Evolutionary conservation across 2,797 vertebrate species (phyloP), one percentile per base, ranked within the genome.

Genomic region (Oophaga sylvatica): DNA sequence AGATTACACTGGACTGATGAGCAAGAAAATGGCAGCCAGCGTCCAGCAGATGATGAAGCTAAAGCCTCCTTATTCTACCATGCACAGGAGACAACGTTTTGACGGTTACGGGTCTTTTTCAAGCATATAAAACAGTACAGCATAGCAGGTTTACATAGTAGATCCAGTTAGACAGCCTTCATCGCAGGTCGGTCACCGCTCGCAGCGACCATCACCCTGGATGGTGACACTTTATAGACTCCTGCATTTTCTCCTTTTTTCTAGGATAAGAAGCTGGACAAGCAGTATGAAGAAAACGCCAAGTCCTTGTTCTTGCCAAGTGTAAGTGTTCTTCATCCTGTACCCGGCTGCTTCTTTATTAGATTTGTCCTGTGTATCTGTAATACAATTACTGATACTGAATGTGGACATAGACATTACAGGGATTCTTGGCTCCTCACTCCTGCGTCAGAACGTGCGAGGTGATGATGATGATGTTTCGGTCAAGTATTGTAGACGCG

Each of bases 231-330:
- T 19, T 80, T 62, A 1, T 16, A 80, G 26, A 60, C 56, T 80
- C 19, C 10, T 45, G 65, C 17, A 22, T 29, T 48, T 16, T 71
- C 12, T 1, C 9, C 53, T 4, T 19, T 67, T 90, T 90, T 93
- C 82, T 77, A 99, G 98, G 98, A 99, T 93, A 98, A 99, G 95
- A 97, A 96, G 78, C 91, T 99, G 90, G 98, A 99, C 91, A 95
- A 96, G 91, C 96, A 99, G 91, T 99, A 98, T 0, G 97, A 98
- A 91, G 96, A 98, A 92, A 97, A 93, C 92, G 95, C 95, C 0
- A 98, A 97, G 90, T 93, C 95, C 45, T 92, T 97, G 20, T 97
- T 95, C 88, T 95, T 94, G 86, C 95, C 97, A 89, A 98, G 95
- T 88, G 98, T 99, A 95, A 97, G 98, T 97, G 16, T 22, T 77